phyloP scores from a whole-genome alignment of 2,888 invertebrate genomes.

The Pristionchus arcanus region DNA sequence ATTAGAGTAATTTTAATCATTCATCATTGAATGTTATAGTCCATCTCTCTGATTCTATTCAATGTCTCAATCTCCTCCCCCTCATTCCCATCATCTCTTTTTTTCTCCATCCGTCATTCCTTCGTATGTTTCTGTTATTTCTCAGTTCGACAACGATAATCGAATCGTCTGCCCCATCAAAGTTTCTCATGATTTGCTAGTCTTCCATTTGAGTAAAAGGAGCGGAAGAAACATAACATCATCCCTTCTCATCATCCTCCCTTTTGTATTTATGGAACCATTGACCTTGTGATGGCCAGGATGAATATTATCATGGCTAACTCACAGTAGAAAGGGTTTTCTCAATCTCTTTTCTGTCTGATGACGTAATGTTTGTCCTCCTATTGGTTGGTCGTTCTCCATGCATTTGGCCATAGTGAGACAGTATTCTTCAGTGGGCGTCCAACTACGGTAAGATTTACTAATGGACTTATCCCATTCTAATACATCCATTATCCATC shows the following conservation, averaged over 20 bases:
- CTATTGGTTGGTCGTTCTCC: not conserved
- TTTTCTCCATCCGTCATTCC: not conserved
- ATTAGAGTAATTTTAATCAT: not conserved
- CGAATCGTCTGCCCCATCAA: not conserved
- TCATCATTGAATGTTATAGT: not conserved
- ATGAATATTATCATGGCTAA: not conserved
- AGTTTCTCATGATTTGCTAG: not conserved
- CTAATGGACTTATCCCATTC: slow-evolving; percentile 10
- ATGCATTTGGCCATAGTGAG: not conserved
- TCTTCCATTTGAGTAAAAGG: not conserved
- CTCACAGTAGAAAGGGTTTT: not conserved
- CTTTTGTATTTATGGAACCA: not conserved
- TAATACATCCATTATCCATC: not conserved
- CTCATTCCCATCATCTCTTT: not conserved
- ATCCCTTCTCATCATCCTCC: not conserved
- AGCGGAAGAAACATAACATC: not conserved
- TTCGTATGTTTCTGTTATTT: not conserved
- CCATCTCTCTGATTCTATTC: not conserved
- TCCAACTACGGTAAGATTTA: not conserved
- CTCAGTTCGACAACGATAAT: not conserved
- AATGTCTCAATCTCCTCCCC: not conserved
- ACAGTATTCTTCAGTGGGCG: not conserved
- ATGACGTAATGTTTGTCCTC: not conserved
- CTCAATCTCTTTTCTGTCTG: not conserved
- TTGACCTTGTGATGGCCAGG: not conserved